A percentile compares a stretch with the other conserved stretches of the same genome.
These are phyloP conservation scores for Eulemur mongoz DNA, from an alignment of 2,797 vertebrate species.

Conservation along the genomic window DNA sequence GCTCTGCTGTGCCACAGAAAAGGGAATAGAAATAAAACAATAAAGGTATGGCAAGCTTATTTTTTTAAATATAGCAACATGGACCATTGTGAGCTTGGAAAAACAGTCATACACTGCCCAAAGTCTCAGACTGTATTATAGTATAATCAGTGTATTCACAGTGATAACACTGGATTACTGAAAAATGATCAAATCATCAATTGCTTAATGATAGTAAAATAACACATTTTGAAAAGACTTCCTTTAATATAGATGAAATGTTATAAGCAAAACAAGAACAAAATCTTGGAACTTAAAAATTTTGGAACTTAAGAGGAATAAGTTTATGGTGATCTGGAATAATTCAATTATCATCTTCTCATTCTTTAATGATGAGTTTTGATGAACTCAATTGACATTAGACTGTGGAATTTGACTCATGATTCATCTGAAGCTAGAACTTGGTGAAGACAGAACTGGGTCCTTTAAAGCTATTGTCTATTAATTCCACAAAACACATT, in stretches of 20 bases:
- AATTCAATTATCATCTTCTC: neutral
- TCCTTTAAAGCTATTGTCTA: neutral
- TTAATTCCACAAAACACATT: neutral
- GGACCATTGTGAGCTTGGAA: neutral
- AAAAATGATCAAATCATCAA: neutral
- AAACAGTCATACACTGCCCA: neutral
- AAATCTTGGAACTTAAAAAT: conserved; percentile 13
- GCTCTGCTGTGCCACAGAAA: neutral
- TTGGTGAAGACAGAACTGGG: neutral
- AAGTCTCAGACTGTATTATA: neutral
- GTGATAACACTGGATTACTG: neutral
- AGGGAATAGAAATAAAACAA: neutral
- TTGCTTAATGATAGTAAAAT: neutral
- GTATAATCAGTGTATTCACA: neutral
- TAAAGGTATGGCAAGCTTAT: neutral
- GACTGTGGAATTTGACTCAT: neutral
- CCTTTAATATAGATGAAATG: neutral
- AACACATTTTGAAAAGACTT: neutral
- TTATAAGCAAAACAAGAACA: neutral
- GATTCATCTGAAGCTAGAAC: neutral
- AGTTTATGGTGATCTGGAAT: neutral
- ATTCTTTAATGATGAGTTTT: conserved; percentile 19
- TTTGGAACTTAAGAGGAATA: neutral
- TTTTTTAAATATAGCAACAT: neutral
- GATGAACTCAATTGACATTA: neutral